A percentile compares a stretch with the other conserved stretches of the same genome.
phyloP scores from a whole-genome alignment of 2,888 invertebrate species.

The Latrodectus hesperus region DNA sequence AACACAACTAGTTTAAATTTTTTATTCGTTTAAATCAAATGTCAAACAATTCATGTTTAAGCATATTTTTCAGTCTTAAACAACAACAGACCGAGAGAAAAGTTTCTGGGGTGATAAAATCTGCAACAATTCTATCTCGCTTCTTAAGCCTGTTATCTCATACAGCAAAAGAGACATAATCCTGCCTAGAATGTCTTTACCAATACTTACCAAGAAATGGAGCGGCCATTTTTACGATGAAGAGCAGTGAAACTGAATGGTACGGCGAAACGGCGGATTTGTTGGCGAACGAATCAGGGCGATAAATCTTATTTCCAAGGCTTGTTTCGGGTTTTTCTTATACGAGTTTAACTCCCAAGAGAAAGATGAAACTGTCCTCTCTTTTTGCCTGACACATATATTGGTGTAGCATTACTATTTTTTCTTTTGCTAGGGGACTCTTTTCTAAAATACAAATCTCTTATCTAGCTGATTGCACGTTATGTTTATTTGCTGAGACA shows the following conservation, averaged over 20 bases:
- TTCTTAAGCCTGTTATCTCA: constrained; percentile 44
- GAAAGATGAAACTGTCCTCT: constrained; percentile 54
- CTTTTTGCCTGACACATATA: constrained; percentile 20
- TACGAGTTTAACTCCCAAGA: constrained; percentile 43
- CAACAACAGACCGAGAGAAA: too few relatives aligned
- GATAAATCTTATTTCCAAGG: constrained; percentile 54
- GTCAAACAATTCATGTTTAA: too few relatives aligned
- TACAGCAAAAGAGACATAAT: constrained; percentile 22
- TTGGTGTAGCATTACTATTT: not conserved
- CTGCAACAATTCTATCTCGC: constrained; percentile 36
- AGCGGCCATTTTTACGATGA: constrained; percentile 49
- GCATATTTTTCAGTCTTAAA: too few relatives aligned
- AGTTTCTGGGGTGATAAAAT: not conserved
- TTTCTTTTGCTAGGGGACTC: constrained; percentile 2
- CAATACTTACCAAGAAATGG: constrained; percentile 58
- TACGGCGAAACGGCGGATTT: constrained; percentile 62
- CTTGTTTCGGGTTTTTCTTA: constrained; percentile 42
- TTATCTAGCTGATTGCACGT: too few relatives aligned
- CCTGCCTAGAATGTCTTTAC: constrained; percentile 53
- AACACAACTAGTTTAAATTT: too few relatives aligned
- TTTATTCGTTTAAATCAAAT: too few relatives aligned
- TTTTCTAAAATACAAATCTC: constrained; percentile 11
- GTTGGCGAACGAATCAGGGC: constrained; percentile 50
- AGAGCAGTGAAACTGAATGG: constrained; percentile 41
- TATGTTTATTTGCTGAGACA: too few relatives aligned